Conservation (phyloP, 2,113 vertebrate genomes). For the Paralichthys olivaceus region DNA sequence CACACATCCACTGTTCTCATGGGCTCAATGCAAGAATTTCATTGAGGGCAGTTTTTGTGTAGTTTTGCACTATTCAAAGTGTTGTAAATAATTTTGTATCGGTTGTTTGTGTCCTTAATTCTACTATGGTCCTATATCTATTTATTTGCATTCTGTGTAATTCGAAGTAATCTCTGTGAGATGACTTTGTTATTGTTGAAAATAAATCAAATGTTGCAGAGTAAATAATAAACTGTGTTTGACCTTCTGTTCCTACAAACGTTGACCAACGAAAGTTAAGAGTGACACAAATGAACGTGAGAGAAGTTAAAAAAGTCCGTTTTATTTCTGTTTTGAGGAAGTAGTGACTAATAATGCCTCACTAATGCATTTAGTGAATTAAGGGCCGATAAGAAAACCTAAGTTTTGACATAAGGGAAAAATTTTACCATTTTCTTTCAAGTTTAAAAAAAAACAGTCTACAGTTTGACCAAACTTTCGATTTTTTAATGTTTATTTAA, state of each 20-base stretch:
- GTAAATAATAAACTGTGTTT: slow-evolving; percentile 16
- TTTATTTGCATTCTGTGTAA: slow-evolving; percentile 85
- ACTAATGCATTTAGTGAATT: too few relatives aligned
- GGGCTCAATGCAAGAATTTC: slow-evolving; percentile 65
- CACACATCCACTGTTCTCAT: slow-evolving; percentile 61
- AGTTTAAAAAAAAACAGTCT: too few relatives aligned
- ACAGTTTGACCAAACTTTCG: too few relatives aligned
- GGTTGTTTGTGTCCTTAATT: slow-evolving; percentile 74
- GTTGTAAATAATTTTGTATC: slow-evolving; percentile 83
- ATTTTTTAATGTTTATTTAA: too few relatives aligned
- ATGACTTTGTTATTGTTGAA: slow-evolving; percentile 81
- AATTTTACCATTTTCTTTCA: too few relatives aligned
- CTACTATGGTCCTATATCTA: slow-evolving; percentile 63
- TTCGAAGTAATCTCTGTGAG: slow-evolving; percentile 86
- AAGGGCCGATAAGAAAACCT: too few relatives aligned
- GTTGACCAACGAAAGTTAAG: neutral
- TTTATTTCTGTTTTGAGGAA: too few relatives aligned
- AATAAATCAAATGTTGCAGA: slow-evolving; percentile 81
- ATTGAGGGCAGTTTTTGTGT: slow-evolving; percentile 69
- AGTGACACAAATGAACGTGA: neutral
- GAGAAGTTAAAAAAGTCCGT: neutral
- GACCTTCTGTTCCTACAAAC: neutral
- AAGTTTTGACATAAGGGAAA: too few relatives aligned
- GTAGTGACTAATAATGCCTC: too few relatives aligned
- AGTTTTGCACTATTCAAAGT: slow-evolving; percentile 83